phyloP scores from a whole-genome alignment of 2,888 invertebrate species.

The Chrysolina haemoptera region DNA sequence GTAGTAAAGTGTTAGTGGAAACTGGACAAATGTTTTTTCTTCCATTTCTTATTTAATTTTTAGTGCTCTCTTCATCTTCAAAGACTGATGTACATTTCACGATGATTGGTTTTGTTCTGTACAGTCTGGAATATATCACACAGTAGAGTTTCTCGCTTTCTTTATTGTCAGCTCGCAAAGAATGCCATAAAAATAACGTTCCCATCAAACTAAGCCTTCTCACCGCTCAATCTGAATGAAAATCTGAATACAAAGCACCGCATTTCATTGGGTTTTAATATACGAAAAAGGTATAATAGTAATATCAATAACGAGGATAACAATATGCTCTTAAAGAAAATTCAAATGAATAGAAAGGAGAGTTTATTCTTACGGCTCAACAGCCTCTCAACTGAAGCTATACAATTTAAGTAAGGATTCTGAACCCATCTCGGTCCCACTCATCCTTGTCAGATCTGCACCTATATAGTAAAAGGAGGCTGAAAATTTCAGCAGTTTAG shows the following conservation, averaged over 20 bases:
- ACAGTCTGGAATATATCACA: no score
- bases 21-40: no score
- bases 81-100: no score
- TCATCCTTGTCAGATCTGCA: no score
- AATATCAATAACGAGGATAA: conserved; percentile 20
- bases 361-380: not conserved
- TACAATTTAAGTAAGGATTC: conserved; percentile 10
- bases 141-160: not conserved
- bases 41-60: no score
- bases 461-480: no score
- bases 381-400: conserved; percentile 1
- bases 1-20: no score
- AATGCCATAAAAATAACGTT: conserved; percentile 17
- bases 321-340: not conserved
- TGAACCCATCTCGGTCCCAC: not conserved
- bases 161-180: not conserved
- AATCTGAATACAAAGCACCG: conserved; percentile 23
- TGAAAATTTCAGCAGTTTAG: no score
- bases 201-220: conserved; percentile 6
- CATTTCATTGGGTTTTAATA: conserved; percentile 24
- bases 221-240: conserved; percentile 8
- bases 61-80: no score
- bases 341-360: conserved; percentile 13
- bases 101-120: no score
- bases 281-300: conserved; percentile 20